These are phyloP conservation scores for Muscidifurax raptorellus DNA, from an alignment of 1,140 invertebrate genomes.

Conservation along the genomic window DNA sequence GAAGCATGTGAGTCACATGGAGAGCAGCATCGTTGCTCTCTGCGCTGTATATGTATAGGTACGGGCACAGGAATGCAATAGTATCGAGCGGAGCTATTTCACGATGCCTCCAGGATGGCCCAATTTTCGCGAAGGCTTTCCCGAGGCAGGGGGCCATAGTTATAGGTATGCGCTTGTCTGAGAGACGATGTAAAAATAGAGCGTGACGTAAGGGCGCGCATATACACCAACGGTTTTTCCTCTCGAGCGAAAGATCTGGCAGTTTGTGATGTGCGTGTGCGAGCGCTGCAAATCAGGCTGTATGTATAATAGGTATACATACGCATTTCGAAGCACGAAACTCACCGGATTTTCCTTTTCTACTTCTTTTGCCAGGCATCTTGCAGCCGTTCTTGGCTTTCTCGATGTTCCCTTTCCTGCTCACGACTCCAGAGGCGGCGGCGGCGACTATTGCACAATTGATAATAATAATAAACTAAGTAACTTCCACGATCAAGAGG, in stretches of 20 bases:
- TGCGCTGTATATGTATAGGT: background rate
- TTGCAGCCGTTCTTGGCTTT: constrained; percentile 39
- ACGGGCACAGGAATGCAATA: constrained; percentile 7
- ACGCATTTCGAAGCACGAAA: background rate
- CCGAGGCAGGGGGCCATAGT: constrained; percentile 19
- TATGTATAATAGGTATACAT: background rate
- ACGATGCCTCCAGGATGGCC: background rate
- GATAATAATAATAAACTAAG: constrained; percentile 60
- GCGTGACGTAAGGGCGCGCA: constrained; percentile 31
- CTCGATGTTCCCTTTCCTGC: background rate
- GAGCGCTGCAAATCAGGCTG: background rate
- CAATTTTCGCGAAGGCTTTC: background rate
- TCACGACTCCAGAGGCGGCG: background rate
- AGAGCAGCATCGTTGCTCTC: background rate
- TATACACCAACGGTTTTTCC: background rate
- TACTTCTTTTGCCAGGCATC: constrained; percentile 72
- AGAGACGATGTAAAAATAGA: constrained; percentile 5
- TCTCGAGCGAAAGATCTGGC: too few species aligned
- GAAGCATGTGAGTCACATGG: constrained; percentile 66
- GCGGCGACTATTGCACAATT: constrained; percentile 53
- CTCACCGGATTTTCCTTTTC: constrained; percentile 70
- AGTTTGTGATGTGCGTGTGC: too few species aligned
- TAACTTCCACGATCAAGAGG: constrained; percentile 71
- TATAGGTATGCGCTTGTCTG: constrained; percentile 34
- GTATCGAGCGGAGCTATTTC: constrained; percentile 10